Evolutionary conservation across 2,113 vertebrate species (phyloP).

Genomic region (Macrotis lagotis): DNA sequence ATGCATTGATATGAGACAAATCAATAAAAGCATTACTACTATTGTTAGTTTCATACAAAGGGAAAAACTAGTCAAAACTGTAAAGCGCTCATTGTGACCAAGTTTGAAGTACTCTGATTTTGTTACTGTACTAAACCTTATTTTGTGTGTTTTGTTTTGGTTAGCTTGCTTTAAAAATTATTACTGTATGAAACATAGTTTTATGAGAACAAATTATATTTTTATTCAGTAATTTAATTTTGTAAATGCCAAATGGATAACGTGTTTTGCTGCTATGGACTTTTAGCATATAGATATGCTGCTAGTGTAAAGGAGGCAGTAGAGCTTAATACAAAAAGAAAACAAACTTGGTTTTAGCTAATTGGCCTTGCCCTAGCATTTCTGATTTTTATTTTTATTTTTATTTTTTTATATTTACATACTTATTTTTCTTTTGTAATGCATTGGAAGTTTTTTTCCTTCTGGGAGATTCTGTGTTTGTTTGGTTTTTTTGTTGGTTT

Average conservation of each 20-base stretch:
- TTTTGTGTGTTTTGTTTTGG: slow-evolving; percentile 80
- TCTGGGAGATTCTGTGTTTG: slow-evolving; percentile 84
- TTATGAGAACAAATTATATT: slow-evolving; percentile 92
- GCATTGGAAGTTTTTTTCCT: slow-evolving; percentile 86
- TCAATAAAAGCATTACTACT: slow-evolving; percentile 89
- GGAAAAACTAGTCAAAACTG: slow-evolving; percentile 72
- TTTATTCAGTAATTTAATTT: slow-evolving; percentile 92
- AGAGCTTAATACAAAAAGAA: slow-evolving; percentile 84
- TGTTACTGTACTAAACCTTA: slow-evolving; percentile 81
- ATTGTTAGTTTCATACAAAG: slow-evolving; percentile 78
- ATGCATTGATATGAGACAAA: slow-evolving; percentile 79
- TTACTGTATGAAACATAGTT: slow-evolving; percentile 88
- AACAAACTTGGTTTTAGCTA: slow-evolving; percentile 80
- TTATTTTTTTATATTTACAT: slow-evolving; percentile 71
- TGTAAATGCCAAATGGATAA: slow-evolving; percentile 90
- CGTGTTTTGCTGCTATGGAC: slow-evolving; percentile 90
- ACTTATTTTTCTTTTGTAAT: slow-evolving; percentile 78
- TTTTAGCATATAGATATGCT: slow-evolving; percentile 89
- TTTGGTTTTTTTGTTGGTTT: slow-evolving; percentile 79
- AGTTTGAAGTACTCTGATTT: slow-evolving; percentile 84
- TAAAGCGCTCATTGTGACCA: slow-evolving; percentile 81
- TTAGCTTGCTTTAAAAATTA: slow-evolving; percentile 90
- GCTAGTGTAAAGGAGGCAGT: slow-evolving; percentile 85
- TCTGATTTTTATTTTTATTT: slow-evolving; percentile 84
- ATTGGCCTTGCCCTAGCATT: slow-evolving; percentile 90